Base-by-base conservation (phyloP, 1,140 invertebrate species). In the Epicauta chinensis region DNA sequence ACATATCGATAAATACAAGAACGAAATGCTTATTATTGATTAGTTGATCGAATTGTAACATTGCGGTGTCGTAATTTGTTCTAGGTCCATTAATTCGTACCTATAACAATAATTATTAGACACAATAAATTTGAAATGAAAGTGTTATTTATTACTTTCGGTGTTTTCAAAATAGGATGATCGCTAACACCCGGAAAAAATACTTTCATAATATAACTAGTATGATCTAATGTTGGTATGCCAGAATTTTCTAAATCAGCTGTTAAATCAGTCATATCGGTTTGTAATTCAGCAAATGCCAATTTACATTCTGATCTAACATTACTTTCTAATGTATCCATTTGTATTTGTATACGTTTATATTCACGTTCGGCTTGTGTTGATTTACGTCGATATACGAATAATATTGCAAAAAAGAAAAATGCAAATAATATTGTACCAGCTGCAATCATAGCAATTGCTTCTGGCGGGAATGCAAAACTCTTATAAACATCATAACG, bases 201-300 rank as follows among this genome's bases (percentile, higher is more conserved):
- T 10, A 99, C 93, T 73, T 97, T 96, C 89, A 97, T 97, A 37
- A 97, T 93, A 69, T 97, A 98, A 66, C 90, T 93, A 43, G 93
- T 86, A 67, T 97, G 93, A 73, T 97, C 93, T 35, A 97, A 74
- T 5, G 92, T 95, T 3, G 96, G 95, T 61, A 98, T 97, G 1
- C 95, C 95, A 6, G 91, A 89, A 56, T 90, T 93, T 72, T 95
- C 91, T 50, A 98, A 77, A 75, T 98, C 93, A 31, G 91, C 93
- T 29, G 93, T 97, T 58, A 99, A 76, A 72, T 98, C 96, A 38
- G 92, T 95, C 90, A 99, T 97, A 73, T 98, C 96, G 1, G 96
- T 99, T 77, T 99, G 97, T 11, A 99, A 77, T 74, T 99, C 97
- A 12, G 95, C 95, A 81, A 99, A 99, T 2, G 96, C 97, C 77